phyloP scores from a whole-genome alignment of 2,113 vertebrate species.

The Anthoscopus minutus region DNA sequence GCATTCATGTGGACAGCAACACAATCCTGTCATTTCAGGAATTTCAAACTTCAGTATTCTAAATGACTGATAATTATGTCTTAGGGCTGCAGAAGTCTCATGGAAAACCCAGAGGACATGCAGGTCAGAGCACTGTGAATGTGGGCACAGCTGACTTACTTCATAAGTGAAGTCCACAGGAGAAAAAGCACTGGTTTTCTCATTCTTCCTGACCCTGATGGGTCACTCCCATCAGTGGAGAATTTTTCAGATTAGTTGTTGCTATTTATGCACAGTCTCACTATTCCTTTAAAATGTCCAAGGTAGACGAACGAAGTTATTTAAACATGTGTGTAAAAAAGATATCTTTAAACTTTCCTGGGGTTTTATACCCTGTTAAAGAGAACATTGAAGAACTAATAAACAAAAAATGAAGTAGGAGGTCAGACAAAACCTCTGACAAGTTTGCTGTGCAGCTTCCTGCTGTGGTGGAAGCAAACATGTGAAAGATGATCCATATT shows the following conservation, averaged over 20 bases:
- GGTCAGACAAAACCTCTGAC: not conserved
- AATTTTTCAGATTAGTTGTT: not conserved
- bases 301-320: not conserved
- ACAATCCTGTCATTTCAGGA: not conserved
- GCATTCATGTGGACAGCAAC: not conserved
- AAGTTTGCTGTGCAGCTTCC: not conserved
- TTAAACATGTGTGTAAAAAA: not conserved
- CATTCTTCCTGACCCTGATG: not conserved
- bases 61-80: not conserved
- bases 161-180: not conserved
- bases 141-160: not conserved
- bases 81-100: not conserved
- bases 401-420: not conserved
- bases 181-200: accelerated
- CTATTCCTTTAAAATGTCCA: not conserved
- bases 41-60: not conserved
- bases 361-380: not conserved
- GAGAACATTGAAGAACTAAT: accelerated
- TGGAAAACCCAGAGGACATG: not conserved
- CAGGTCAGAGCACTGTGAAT: not conserved
- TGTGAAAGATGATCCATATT: not conserved
- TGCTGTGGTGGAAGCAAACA: not conserved
- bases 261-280: not conserved
- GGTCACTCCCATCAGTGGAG: not conserved
- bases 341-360: not conserved